Conservation (phyloP, 2,113 vertebrate genomes). For the Lophochroa leadbeateri region DNA sequence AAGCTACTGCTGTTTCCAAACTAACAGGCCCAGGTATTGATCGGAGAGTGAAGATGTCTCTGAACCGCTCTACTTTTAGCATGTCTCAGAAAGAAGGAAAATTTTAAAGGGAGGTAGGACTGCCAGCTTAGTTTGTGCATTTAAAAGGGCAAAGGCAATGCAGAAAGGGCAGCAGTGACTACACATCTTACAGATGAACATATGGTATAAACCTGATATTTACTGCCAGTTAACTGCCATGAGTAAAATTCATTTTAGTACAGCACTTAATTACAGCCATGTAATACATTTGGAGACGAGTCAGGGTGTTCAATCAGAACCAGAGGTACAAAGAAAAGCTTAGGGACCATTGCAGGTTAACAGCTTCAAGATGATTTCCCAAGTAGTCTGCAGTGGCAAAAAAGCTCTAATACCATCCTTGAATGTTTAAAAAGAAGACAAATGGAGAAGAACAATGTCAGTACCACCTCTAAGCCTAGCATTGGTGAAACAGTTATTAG, state of each 20-base stretch:
- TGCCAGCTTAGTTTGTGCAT: not conserved
- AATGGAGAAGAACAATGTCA: not conserved
- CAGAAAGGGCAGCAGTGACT: not conserved
- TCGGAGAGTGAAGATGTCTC: not conserved
- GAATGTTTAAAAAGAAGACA: not conserved
- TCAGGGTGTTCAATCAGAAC: not conserved
- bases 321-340: not conserved
- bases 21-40: not conserved
- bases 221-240: not conserved
- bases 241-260: not conserved
- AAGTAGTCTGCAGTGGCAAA: not conserved
- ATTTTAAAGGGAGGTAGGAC: not conserved
- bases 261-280: not conserved
- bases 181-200: not conserved
- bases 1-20: not conserved
- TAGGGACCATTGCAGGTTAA: not conserved
- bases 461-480: not conserved
- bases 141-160: slow-evolving; percentile 13
- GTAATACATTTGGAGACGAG: not conserved
- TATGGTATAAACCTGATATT: not conserved
- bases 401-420: not conserved
- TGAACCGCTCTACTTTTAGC: not conserved
- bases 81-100: not conserved
- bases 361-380: slow-evolving; percentile 13
- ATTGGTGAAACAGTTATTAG: not conserved